Evolutionary conservation across 2,113 vertebrate genomes (phyloP).

Genomic region (Myxocyprinus asiaticus): DNA sequence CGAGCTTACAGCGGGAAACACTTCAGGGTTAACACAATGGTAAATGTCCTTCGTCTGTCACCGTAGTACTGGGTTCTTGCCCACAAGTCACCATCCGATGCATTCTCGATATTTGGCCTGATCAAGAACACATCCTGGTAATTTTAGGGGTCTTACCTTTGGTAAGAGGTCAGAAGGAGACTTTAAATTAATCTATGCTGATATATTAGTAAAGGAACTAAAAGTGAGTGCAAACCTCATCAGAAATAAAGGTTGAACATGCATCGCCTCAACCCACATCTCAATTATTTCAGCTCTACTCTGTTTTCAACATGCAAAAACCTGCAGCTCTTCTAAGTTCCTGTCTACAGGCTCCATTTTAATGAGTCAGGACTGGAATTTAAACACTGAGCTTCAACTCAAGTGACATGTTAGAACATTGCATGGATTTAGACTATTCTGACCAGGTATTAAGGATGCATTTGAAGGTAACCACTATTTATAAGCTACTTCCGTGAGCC

Average conservation of each 20-base stretch:
- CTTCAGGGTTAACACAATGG: no score
- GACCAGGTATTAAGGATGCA: neutral
- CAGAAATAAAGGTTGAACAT: neutral
- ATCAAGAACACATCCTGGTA: no score
- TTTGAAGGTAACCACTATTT: conserved; percentile 6
- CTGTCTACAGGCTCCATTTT: conserved; percentile 33
- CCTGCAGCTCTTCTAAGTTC: conserved; percentile 35
- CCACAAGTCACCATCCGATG: no score
- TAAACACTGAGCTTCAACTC: neutral
- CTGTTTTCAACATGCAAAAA: conserved; percentile 41
- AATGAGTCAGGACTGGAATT: conserved; percentile 33
- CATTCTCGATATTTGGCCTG: no score
- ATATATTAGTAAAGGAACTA: neutral
- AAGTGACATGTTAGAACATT: conserved; percentile 27
- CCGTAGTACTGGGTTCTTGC: no score
- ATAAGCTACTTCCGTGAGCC: no score
- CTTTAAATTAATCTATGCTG: no score
- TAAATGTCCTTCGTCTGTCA: no score
- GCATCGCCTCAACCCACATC: neutral
- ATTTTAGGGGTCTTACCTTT: no score
- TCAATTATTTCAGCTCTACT: conserved; percentile 2
- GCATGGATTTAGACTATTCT: conserved; percentile 11
- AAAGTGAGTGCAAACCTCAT: neutral
- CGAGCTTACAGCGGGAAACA: no score
- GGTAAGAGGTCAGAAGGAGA: no score